phyloP scores from a whole-genome alignment of 1,140 invertebrate genomes.

The Euglossa dilemma region DNA sequence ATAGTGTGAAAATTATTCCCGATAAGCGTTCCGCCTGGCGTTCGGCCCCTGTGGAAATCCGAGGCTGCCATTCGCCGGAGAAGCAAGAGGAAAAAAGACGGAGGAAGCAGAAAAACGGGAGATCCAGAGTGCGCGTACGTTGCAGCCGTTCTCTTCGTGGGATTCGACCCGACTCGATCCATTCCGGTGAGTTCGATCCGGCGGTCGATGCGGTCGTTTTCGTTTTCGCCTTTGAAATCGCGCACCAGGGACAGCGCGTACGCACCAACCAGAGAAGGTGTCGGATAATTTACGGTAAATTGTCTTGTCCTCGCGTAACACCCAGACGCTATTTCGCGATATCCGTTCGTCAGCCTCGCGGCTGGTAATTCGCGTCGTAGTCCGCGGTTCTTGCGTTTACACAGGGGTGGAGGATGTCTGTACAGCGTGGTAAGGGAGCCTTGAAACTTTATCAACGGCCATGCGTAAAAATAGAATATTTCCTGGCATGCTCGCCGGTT shows the following conservation, averaged over 20 bases:
- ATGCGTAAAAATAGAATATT: constrained; percentile 47
- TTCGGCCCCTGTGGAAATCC: background rate
- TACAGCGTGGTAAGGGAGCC: background rate
- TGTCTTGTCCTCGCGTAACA: background rate
- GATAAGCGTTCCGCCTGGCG: background rate
- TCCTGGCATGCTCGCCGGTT: constrained; percentile 31
- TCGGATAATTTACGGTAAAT: background rate
- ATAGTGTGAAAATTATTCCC: background rate
- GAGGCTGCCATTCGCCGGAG: background rate
- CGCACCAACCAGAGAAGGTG: background rate
- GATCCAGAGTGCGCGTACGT: background rate
- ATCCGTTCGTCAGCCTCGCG: background rate
- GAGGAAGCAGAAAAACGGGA: background rate
- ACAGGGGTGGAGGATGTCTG: background rate
- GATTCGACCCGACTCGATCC: constrained; percentile 12
- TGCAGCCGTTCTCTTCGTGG: constrained; percentile 9
- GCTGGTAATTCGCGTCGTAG: background rate
- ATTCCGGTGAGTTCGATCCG: constrained; percentile 34
- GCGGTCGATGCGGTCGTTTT: background rate
- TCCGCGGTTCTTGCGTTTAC: too few relatives aligned
- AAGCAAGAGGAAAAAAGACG: background rate
- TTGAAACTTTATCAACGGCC: constrained; percentile 23
- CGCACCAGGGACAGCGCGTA: background rate
- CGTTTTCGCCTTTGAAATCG: background rate
- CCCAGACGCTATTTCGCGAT: background rate